Evolutionary conservation across 2,888 invertebrate genomes (phyloP), one percentile per base, ranked within the genome.

Genomic region (Drosophila rubida): DNA sequence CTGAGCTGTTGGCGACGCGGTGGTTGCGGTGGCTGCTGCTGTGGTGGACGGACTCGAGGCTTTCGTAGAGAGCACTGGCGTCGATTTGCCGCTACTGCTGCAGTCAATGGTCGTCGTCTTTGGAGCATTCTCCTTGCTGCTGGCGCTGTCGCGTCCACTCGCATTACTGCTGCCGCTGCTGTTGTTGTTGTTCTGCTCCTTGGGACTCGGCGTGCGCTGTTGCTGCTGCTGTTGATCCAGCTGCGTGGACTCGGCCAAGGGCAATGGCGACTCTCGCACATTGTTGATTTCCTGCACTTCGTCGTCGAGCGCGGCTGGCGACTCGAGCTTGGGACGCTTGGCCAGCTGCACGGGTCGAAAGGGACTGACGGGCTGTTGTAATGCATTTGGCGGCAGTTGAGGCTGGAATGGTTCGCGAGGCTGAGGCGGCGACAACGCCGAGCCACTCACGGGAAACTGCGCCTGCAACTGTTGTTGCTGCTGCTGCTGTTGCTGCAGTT

Each of bases 401-500:
- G 87, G 83, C 35, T 87, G 83, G 42, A 87, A 85, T 5, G 82
- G 87, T 50, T 87, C 87, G 11, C 83, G 49, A 5, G 73, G 23
- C 9, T 73, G 80, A 6, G 76, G 7, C 32, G 61, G 2, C 69
- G 37, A 1, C 19, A 19, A 19, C 9, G 71, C 25, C 1, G 51
- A 48, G 16, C 54, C 51, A 4, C 75, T 51, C 53, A 60, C 51
- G 6, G 76, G 55, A 54, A 80, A 80, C n/a, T 84, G 77, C n/a
- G 67, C 42, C 23, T 76, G 61, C 67, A 83, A 49, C 35, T 78
- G 72, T 32, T 81, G 80, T 14, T 73, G 82, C 19, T 19, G 80
- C 19, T 73, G 82, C 6, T 69, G 77, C n/a, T 82, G 79, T 37
- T 82, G 83, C 27, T 87, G 87, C 49, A 80, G 51, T 14, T 84